Evolutionary conservation across 2,113 vertebrate genomes (phyloP), one percentile per base, ranked within the genome.

Genomic region (Rhinoderma darwinii): DNA sequence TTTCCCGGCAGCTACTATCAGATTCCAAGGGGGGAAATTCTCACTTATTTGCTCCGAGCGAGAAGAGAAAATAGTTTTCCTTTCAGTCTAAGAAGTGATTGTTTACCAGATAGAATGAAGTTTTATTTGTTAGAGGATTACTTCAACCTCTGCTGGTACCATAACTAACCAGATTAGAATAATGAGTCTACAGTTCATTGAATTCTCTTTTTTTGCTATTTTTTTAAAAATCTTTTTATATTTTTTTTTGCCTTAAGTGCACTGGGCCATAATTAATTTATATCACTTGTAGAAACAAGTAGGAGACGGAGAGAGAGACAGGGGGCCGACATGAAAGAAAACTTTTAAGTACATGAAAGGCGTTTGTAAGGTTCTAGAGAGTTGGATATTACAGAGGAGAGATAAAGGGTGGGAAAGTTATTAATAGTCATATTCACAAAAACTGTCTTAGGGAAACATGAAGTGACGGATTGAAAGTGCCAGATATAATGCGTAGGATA

Each of bases 51-150:
- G 22, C 12, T 18, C 37, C 3, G 39, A 66, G 35, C 39, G 77
- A 39, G 27, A 14, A 27, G 15, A 27, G 27, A 63, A 82, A 81
- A 81, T 81, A 41, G 78, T 81, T 81, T 81, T 81, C 78, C 78
- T 81, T 81, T 81, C 78, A 81, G 56, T 63, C 56, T 82, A 63
- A 82, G 79, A 66, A 63, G 79, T 8, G 39, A 82, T 82, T 66
- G 51, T 82, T 82, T 82, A 82, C 79, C 41, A 10, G 37, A 41
- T 43, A 82, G 79, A 82, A 66, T 44, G 30, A 78, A 54, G 79
- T 82, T 82, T 82, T 82, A 82, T 63, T 66, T 82, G 79, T 82
- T 30, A 43, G 37, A 82, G 79, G 79, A 82, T 82, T 82, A 82
- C 39, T 5, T 22, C 25, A 37, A 27, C 79, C 39, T 82, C 59